Evolutionary conservation across 2,113 vertebrate genomes (phyloP).

Genomic region (Lepus timidus): DNA sequence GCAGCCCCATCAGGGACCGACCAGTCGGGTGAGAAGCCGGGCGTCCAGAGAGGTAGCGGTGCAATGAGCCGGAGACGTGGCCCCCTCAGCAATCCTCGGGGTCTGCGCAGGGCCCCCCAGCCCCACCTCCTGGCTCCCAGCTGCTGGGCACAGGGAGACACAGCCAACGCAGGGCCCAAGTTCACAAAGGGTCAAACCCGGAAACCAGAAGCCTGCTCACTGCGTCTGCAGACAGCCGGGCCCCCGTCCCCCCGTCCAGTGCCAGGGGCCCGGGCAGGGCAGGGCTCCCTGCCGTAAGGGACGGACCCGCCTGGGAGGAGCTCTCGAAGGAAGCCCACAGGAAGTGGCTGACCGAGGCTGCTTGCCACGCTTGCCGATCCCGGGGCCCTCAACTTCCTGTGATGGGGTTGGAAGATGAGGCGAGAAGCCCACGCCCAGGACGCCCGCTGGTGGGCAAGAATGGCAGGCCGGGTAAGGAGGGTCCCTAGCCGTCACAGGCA

Average conservation of each 20-base stretch:
- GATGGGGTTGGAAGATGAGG: no score
- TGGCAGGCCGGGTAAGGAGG: no score
- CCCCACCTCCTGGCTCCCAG: not conserved
- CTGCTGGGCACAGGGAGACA: no score
- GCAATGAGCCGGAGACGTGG: rapidly evolving
- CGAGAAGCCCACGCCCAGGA: no score
- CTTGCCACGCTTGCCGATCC: no score
- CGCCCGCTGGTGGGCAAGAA: no score
- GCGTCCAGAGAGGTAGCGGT: not conserved
- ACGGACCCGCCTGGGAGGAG: not conserved
- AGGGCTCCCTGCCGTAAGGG: not conserved
- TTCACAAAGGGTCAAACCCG: rapidly evolving
- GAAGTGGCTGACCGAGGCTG: not conserved
- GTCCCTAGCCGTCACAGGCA: no score
- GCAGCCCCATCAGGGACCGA: not conserved
- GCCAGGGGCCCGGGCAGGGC: not conserved
- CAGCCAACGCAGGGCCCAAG: rapidly evolving
- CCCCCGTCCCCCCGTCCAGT: not conserved
- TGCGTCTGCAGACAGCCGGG: not conserved
- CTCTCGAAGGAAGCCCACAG: no score
- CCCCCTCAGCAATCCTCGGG: no score
- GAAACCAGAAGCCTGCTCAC: rapidly evolving
- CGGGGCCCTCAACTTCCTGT: no score
- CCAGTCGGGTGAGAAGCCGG: rapidly evolving
- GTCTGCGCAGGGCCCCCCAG: no score